Evolutionary conservation across 2,797 vertebrate genomes (phyloP), one percentile per base, ranked within the genome.

Genomic region (Smutsia temminckii): DNA sequence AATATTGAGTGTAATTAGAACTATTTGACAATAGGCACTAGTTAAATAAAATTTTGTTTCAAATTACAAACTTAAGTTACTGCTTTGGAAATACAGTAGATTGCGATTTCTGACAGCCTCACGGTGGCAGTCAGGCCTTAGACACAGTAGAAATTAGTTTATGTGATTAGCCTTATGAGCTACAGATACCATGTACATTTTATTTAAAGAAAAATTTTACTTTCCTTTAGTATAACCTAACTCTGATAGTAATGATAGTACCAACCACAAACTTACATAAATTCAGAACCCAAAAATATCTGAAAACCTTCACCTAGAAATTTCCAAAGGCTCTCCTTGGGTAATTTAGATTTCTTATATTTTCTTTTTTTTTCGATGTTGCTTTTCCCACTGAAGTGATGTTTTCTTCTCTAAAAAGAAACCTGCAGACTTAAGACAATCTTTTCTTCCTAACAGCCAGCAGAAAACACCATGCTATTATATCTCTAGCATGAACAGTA

Each of bases 31-130:
- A 51, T 46, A 85, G 66, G 5, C 17, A 87, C 32, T 77, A 57
- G 21, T 27, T 46, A 92, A 97, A 96, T 93, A 87, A 37, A 51
- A 66, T 85, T 21, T 42, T 61, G 96, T 96, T 95, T 74, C 40
- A 86, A 64, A 63, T n/a, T 81, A 40, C 2, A 51, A 18, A 51
- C 6, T 80, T 69, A 64, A 32, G n/a, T 29, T 27, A 64, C 37
- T 10, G 17, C 37, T 93, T 87, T 53, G 46, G 18, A 84, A 92
- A 71, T 46, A 34, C 5, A 94, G 12, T 16, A 53, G 59, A 20
- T 61, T 93, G 9, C 61, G 16, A 72, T 8, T 81, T 84, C 61
- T 55, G 63, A 34, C 7, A 49, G 51, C 77, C 20, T 94, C 27
- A 46, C 32, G 40, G 0, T 49, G 21, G 72, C 12, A 61, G 32